A percentile compares a stretch with the other conserved stretches of the same genome.
Evolutionary conservation across 1,140 invertebrate genomes (phyloP).

Genomic region (Yoshiicerus persimilis): DNA sequence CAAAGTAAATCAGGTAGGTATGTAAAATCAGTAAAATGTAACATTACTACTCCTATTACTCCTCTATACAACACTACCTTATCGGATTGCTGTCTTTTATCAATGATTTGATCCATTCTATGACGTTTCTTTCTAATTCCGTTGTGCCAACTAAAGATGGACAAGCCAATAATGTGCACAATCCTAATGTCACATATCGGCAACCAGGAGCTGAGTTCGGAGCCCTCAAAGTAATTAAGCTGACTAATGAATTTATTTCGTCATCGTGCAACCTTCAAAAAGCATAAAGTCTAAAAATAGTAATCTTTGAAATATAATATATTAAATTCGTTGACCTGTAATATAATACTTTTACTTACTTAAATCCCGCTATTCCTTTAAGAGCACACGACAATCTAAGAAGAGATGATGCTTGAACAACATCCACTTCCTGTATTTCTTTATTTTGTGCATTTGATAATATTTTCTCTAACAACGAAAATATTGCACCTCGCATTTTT

Average conservation of each 20-base stretch:
- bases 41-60: not conserved
- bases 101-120: constrained; percentile 93
- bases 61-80: not conserved
- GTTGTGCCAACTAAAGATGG: constrained; percentile 76
- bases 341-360: constrained; percentile 68
- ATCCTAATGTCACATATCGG: constrained; percentile 85
- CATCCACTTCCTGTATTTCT: constrained; percentile 65
- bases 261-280: constrained; percentile 80
- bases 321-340: too few relatives aligned
- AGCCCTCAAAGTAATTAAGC: constrained; percentile 84
- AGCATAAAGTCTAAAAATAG: too few relatives aligned
- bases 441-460: constrained; percentile 58
- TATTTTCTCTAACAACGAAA: constrained; percentile 67
- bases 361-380: constrained; percentile 86
- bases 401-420: constrained; percentile 77
- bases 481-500: constrained; percentile 74
- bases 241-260: constrained; percentile 79
- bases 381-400: constrained; percentile 87
- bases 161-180: constrained; percentile 94
- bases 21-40: not conserved
- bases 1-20: not conserved
- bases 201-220: constrained; percentile 86
- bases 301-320: too few relatives aligned
- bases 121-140: constrained; percentile 83
- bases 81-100: constrained; percentile 81